These are phyloP conservation scores for Pseudomyrmex flavicornis DNA, from an alignment of 1,140 invertebrate genomes.

Conservation along the genomic window DNA sequence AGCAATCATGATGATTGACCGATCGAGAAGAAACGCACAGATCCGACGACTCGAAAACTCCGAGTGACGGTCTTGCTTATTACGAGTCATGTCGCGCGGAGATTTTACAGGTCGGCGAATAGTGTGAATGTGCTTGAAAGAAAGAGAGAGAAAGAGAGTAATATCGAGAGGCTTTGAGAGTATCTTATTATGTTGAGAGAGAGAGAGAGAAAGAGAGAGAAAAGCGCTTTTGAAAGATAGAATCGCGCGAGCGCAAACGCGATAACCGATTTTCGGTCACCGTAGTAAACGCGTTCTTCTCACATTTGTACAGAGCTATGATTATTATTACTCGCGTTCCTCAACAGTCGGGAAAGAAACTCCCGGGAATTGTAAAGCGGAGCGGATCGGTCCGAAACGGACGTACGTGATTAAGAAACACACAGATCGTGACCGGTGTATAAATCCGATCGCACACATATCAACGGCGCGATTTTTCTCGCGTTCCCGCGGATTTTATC, in stretches of 20 bases:
- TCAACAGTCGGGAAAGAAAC: neutral
- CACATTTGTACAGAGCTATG: constrained; percentile 24
- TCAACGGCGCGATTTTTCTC: constrained; percentile 64
- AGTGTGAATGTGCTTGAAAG: constrained; percentile 1
- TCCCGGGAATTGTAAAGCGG: constrained; percentile 2
- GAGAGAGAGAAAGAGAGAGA: no score
- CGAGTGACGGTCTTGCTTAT: constrained; percentile 18
- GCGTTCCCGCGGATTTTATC: constrained; percentile 8
- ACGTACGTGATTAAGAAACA: neutral
- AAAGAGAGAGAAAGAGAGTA: neutral
- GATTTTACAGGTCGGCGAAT: constrained; percentile 20
- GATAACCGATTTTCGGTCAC: neutral
- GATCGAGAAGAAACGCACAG: neutral
- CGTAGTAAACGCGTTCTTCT: neutral
- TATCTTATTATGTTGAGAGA: constrained; percentile 1
- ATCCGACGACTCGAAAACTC: constrained; percentile 5
- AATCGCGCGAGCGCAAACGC: constrained; percentile 1
- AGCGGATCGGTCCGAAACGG: constrained; percentile 30
- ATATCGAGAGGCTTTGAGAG: neutral
- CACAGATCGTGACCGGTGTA: constrained; percentile 17
- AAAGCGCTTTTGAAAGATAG: neutral
- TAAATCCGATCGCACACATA: constrained; percentile 64
- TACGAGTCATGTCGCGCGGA: constrained; percentile 23
- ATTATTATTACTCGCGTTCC: neutral
- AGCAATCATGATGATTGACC: neutral